Evolutionary conservation across 2,113 vertebrate genomes (phyloP).

Genomic region (Pithys albifrons): DNA sequence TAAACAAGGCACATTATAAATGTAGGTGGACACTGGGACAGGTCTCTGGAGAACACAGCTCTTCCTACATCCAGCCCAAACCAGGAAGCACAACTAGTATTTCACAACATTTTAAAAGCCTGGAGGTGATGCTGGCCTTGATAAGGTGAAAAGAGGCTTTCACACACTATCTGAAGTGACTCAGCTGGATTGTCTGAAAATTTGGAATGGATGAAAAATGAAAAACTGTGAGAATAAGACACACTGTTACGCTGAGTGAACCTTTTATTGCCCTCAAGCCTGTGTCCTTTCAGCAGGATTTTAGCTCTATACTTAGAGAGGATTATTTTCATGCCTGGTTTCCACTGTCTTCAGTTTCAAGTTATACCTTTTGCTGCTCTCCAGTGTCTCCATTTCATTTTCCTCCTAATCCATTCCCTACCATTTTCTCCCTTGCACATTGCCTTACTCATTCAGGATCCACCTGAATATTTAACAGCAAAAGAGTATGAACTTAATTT

Average conservation of each 20-base stretch:
- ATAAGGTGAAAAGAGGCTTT: background rate
- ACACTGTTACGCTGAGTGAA: background rate
- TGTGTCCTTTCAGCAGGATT: background rate
- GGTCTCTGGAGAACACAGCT: background rate
- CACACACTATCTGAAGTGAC: background rate
- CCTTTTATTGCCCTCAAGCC: background rate
- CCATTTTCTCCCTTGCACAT: background rate
- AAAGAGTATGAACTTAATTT: background rate
- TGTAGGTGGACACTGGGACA: fast-evolving
- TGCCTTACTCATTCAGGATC: background rate
- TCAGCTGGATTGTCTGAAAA: background rate
- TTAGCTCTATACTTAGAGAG: background rate
- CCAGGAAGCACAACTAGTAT: fast-evolving
- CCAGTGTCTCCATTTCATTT: background rate
- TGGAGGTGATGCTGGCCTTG: background rate
- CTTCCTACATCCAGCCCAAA: background rate
- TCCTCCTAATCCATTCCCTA: background rate
- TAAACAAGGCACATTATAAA: fast-evolving
- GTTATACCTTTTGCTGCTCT: background rate
- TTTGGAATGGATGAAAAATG: background rate
- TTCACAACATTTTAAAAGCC: background rate
- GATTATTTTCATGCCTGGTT: slow-evolving; percentile 12
- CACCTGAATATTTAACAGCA: background rate
- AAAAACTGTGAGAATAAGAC: background rate
- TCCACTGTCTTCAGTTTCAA: background rate